phyloP scores from a whole-genome alignment of 2,113 vertebrate species.

The Amblyornis subalaris region DNA sequence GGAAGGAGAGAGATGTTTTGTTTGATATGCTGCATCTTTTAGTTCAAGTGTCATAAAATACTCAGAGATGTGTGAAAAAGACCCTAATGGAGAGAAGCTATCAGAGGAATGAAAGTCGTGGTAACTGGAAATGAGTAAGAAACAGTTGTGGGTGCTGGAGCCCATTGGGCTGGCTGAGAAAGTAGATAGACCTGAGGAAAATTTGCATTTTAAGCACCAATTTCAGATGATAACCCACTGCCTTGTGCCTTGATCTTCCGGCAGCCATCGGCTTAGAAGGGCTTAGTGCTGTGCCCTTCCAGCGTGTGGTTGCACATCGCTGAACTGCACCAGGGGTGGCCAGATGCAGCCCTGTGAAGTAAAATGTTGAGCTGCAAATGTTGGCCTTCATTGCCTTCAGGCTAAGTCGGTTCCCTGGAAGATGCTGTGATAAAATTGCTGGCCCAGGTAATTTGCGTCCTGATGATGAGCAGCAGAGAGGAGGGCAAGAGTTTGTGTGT shows the following conservation, averaged over 20 bases:
- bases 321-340: not conserved
- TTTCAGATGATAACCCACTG: not conserved
- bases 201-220: not conserved
- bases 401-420: not conserved
- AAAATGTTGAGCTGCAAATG: not conserved
- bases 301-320: not conserved
- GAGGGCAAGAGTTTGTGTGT: not conserved
- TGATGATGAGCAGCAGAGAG: not conserved
- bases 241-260: not conserved
- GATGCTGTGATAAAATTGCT: conserved; percentile 8
- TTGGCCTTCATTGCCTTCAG: not conserved
- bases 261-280: not conserved
- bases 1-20: not conserved
- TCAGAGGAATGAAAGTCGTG: not conserved
- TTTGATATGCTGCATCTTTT: not conserved
- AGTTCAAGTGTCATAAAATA: not conserved
- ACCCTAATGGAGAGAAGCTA: not conserved
- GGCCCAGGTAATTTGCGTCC: conserved; percentile 20
- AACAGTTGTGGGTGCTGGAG: not conserved
- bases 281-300: not conserved
- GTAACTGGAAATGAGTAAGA: not conserved
- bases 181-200: not conserved
- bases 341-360: not conserved
- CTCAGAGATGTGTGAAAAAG: not conserved
- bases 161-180: not conserved